Conservation (phyloP, 2,888 invertebrate genomes). For the Ophioninae sp. region DNA sequence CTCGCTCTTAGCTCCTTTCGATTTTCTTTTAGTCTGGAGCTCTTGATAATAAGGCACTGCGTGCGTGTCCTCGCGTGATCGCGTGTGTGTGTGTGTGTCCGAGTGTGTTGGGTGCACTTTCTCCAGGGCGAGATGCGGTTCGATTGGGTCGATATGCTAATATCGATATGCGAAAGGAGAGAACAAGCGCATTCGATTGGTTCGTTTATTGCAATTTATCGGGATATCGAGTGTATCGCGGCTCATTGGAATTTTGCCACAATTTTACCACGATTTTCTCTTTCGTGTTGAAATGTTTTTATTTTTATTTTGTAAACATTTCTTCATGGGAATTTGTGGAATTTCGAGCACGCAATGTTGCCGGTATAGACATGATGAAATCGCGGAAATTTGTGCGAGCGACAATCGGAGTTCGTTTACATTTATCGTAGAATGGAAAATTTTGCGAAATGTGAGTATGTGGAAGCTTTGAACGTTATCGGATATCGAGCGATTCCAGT, state of each 20-base stretch:
- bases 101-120: slow-evolving; percentile 7
- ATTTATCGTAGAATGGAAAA: not conserved
- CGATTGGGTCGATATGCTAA: slow-evolving; percentile 10
- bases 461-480: not conserved
- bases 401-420: not conserved
- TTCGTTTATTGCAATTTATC: not conserved
- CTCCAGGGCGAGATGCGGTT: slow-evolving; percentile 44
- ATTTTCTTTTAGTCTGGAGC: slow-evolving; percentile 3
- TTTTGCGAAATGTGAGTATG: not conserved
- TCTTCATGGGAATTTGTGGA: not conserved
- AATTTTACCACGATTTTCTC: not conserved
- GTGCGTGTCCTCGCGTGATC: slow-evolving; percentile 34
- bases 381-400: not conserved
- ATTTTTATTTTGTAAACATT: not conserved
- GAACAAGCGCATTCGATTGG: not conserved
- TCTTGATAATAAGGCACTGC: slow-evolving; percentile 59
- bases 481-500: not conserved
- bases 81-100: not conserved
- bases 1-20: not conserved
- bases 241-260: not conserved
- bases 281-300: not conserved
- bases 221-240: not conserved
- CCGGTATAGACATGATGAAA: no score
- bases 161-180: slow-evolving; percentile 49
- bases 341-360: not conserved